Evolutionary conservation across 2,888 invertebrate genomes (phyloP), one percentile per base, ranked within the genome.

Genomic region (Chaetoderma sp.): DNA sequence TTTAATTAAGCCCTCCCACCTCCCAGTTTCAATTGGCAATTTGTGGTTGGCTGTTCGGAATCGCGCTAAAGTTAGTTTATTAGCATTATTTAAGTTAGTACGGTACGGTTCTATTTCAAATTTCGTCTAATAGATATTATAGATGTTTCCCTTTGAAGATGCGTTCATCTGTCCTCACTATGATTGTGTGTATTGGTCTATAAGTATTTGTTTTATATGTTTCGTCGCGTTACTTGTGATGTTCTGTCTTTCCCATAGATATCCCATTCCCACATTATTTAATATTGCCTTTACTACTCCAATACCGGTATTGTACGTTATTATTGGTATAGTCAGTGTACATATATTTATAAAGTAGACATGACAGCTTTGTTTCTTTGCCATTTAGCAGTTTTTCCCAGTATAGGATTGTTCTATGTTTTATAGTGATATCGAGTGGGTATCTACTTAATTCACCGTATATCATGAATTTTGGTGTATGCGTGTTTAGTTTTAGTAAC

Each of bases 381-480:
- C 49, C 50, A 5, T 5, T 33, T 6, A 50, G 3, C 6, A 60
- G n/a, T 25, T 39, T 60, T 25, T 28, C 10, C 60, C 60, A 60
- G 28, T 30, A 32, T 4, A 25, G 33, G n/a, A 61, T 28, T 16
- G 47, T 32, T 27, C 44, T 3, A 6, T 27, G 5, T 32, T 61
- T 54, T 28, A 61, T 28, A 33, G 6, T 23, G 16, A 62, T 42
- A 25, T 54, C 30, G 13, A 55, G 4, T 3, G 61, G 32, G n/a
- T 32, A 55, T 32, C 33, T 13, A 23, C 55, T 56, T 21, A 62
- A 27, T 27, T 62, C 54, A 5, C 61, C 55, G 28, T 62, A 62
- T 13, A 62, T 45, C 55, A 55, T 55, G 21, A 62, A 55, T 47
- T 62, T 32, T 55, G 61, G 55, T 2, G 61, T 62, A 4, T 45